A percentile compares a stretch with the other conserved stretches of the same genome.
Conservation (phyloP, 2,797 vertebrate species). For the Argya squamiceps region DNA sequence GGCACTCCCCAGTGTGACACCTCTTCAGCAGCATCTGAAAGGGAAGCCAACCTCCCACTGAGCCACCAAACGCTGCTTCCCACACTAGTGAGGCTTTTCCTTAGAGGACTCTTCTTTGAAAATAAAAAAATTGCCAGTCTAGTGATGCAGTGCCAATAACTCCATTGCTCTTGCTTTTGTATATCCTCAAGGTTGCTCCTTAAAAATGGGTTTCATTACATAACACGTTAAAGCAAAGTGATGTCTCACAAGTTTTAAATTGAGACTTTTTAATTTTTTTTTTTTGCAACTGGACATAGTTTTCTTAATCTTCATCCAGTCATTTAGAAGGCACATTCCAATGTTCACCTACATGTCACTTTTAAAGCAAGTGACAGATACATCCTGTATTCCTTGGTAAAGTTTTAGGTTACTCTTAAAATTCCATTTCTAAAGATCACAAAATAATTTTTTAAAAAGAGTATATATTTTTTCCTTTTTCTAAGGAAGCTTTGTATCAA, state of each 20-base stretch:
- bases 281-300: background rate
- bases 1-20: background rate
- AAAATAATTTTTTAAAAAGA: background rate
- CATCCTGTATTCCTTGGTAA: background rate
- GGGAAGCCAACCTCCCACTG: slow-evolving; percentile 24
- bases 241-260: background rate
- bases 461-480: background rate
- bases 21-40: slow-evolving; percentile 36
- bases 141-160: slow-evolving; percentile 8
- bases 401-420: background rate
- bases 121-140: slow-evolving; percentile 14
- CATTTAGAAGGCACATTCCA: background rate
- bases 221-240: background rate
- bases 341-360: background rate
- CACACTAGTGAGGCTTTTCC: background rate
- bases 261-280: background rate
- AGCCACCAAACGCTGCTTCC: slow-evolving; percentile 49
- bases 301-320: background rate
- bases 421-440: background rate
- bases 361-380: background rate
- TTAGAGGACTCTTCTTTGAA: slow-evolving; percentile 35
- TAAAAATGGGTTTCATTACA: background rate
- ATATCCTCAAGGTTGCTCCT: slow-evolving; percentile 14
- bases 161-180: background rate
- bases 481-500: background rate